Conservation (phyloP, 2,797 vertebrate species). For the Diglossa cyanea region DNA sequence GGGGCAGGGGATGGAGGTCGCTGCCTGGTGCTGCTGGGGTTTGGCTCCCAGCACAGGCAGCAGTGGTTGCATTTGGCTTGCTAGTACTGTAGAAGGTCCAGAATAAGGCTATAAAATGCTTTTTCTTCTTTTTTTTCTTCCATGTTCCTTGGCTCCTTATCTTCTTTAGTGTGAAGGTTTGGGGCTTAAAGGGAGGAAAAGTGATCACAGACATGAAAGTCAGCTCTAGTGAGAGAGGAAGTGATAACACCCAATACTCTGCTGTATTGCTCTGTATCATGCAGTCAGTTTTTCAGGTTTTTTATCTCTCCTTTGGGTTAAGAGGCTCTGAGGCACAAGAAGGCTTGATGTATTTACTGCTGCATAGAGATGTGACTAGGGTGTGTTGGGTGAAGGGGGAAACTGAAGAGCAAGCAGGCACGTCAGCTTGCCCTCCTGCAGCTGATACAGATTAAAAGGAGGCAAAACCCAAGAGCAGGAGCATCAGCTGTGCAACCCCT, state of each 20-base stretch:
- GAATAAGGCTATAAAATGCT: not conserved
- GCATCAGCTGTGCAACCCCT: not conserved
- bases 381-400: not conserved
- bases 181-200: not conserved
- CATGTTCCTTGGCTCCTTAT: not conserved
- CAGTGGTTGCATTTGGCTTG: not conserved
- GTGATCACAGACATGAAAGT: not conserved
- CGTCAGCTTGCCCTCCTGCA: not conserved
- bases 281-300: not conserved
- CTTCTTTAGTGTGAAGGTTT: not conserved
- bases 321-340: not conserved
- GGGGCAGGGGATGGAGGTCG: not conserved
- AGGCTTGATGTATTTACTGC: not conserved
- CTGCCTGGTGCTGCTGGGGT: not conserved
- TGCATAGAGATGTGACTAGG: not conserved
- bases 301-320: slow-evolving; percentile 29
- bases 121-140: not conserved
- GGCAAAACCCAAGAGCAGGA: not conserved
- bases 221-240: not conserved
- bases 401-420: not conserved
- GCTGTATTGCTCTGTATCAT: not conserved
- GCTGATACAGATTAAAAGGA: not conserved
- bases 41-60: not conserved
- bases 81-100: not conserved
- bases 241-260: not conserved